Evolutionary conservation across 2,888 invertebrate species (phyloP).

Genomic region (Drosophila macrospina): DNA sequence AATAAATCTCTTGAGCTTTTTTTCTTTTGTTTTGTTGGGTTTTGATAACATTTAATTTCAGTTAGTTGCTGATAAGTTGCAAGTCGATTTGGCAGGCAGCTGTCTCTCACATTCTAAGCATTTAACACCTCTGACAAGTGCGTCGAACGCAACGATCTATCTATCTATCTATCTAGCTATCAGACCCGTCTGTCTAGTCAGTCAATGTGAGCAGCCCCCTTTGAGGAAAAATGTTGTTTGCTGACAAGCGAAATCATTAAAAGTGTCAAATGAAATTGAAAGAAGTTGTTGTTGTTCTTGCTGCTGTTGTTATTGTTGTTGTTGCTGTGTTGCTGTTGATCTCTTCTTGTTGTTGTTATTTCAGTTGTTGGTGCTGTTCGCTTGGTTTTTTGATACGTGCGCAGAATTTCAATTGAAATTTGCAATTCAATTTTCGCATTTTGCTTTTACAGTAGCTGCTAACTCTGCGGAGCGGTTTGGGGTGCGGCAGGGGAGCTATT

Average conservation of each 20-base stretch:
- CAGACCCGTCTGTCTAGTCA: constrained; percentile 41
- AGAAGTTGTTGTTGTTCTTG: constrained; percentile 49
- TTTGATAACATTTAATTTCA: constrained; percentile 16
- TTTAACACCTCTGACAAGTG: constrained; percentile 59
- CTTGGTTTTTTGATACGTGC: constrained; percentile 55
- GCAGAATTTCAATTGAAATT: constrained; percentile 74
- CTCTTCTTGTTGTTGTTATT: constrained; percentile 22
- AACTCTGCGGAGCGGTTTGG: background rate
- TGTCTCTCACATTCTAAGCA: constrained; percentile 50
- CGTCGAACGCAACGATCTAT: constrained; percentile 59
- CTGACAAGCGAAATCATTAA: constrained; percentile 80
- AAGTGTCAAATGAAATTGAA: constrained; percentile 71
- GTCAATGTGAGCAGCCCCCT: constrained; percentile 21
- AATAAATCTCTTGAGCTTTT: constrained; percentile 6
- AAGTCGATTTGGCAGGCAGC: constrained; percentile 34
- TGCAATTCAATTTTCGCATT: constrained; percentile 76
- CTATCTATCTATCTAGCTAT: constrained; percentile 52
- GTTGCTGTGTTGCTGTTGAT: constrained; percentile 14
- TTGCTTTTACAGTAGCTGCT: constrained; percentile 34
- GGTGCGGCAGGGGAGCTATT: constrained; percentile 25
- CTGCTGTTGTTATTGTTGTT: constrained; percentile 26
- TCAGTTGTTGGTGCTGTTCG: constrained; percentile 3
- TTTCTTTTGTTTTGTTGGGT: background rate
- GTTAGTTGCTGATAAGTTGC: constrained; percentile 21
- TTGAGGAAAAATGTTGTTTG: constrained; percentile 47